These are phyloP conservation scores for Hirundichthys speculiger DNA, from an alignment of 2,113 vertebrate genomes.

Conservation along the genomic window DNA sequence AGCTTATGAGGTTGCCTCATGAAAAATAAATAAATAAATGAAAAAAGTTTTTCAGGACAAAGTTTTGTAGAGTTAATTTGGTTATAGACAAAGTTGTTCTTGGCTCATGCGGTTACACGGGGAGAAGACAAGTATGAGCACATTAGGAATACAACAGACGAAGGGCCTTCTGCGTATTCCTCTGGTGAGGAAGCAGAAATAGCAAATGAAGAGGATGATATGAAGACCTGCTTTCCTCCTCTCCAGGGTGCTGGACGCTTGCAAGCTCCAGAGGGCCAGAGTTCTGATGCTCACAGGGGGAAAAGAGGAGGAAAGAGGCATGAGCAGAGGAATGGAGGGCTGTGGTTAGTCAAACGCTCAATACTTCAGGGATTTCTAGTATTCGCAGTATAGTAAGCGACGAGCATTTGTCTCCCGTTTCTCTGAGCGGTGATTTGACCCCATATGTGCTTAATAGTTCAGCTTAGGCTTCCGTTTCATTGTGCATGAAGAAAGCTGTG, in stretches of 20 bases:
- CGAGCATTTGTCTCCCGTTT: constrained; percentile 21
- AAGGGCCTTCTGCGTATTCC: constrained; percentile 55
- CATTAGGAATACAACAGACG: constrained; percentile 73
- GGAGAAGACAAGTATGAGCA: constrained; percentile 38
- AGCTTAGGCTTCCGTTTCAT: constrained; percentile 26
- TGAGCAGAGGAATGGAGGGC: constrained; percentile 21
- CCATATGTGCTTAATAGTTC: constrained; percentile 13
- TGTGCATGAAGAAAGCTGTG: constrained; percentile 16
- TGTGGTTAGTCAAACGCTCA: constrained; percentile 60
- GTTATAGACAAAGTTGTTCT: constrained; percentile 47
- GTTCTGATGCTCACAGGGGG: constrained; percentile 65
- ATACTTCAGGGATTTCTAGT: constrained; percentile 49
- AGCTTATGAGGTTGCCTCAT: constrained; percentile 2
- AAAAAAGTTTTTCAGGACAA: constrained; percentile 23
- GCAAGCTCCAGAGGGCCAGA: constrained; percentile 51
- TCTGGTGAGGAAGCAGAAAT: constrained; percentile 62
- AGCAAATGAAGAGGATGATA: constrained; percentile 60
- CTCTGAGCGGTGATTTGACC: constrained; percentile 36
- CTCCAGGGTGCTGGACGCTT: constrained; percentile 49
- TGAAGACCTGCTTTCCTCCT: constrained; percentile 64
- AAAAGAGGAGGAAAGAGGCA: constrained; percentile 31
- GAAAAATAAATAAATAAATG: background rate
- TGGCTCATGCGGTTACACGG: constrained; percentile 36
- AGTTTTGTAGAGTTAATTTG: constrained; percentile 44
- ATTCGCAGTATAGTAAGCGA: constrained; percentile 26